Evolutionary conservation across 2,888 invertebrate species (phyloP).

Genomic region (Salpingus planirostris): DNA sequence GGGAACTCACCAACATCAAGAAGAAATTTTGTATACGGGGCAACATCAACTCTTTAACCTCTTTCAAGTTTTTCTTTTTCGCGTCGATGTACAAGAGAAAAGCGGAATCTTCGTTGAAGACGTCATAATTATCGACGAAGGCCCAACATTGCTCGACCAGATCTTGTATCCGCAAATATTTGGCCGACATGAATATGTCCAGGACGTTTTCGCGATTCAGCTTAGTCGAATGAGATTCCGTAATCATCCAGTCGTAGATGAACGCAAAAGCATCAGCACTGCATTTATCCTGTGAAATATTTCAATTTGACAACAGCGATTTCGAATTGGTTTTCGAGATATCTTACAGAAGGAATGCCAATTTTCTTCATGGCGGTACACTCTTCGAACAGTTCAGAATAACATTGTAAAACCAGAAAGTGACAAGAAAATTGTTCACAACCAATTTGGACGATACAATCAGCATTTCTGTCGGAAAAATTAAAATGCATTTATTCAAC

Average conservation of each 20-base stretch:
- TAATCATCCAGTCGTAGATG: slow-evolving; percentile 77
- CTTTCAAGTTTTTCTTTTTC: slow-evolving; percentile 45
- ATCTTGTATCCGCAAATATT: slow-evolving; percentile 62
- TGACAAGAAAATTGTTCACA: slow-evolving; percentile 62
- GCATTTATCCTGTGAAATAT: slow-evolving; percentile 33
- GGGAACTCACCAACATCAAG: slow-evolving; percentile 64
- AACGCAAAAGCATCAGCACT: slow-evolving; percentile 54
- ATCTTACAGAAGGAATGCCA: slow-evolving; percentile 36
- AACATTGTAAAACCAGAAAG: slow-evolving; percentile 58
- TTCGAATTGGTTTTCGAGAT: background rate
- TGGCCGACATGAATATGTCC: slow-evolving; percentile 63
- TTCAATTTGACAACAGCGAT: background rate
- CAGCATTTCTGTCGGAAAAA: slow-evolving; percentile 53
- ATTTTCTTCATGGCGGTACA: slow-evolving; percentile 40
- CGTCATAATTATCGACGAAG: slow-evolving; percentile 58
- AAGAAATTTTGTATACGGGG: slow-evolving; percentile 69
- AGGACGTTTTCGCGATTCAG: slow-evolving; percentile 61
- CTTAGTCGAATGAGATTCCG: slow-evolving; percentile 51
- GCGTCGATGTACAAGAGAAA: slow-evolving; percentile 54
- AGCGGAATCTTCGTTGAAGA: slow-evolving; percentile 68
- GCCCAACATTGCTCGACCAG: slow-evolving; percentile 70
- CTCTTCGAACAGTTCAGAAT: slow-evolving; percentile 55
- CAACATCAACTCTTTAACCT: slow-evolving; percentile 63
- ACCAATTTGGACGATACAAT: slow-evolving; percentile 56
- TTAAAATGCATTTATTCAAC: no score